These are phyloP conservation scores for Mantis religiosa DNA, from an alignment of 2,888 invertebrate genomes.

Conservation along the genomic window DNA sequence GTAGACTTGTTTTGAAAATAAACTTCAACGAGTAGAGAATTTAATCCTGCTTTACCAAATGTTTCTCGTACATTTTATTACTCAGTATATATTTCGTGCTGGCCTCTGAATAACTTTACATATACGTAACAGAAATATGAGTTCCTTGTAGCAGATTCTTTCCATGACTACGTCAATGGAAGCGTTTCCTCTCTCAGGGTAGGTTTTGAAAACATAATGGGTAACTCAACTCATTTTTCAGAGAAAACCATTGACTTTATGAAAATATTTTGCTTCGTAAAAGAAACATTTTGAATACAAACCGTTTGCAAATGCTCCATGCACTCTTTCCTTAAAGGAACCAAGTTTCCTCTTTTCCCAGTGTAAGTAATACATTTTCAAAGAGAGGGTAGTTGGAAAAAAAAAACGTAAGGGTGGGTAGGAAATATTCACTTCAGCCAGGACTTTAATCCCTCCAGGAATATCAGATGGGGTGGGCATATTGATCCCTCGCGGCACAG, in stretches of 20 bases:
- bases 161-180: too few species aligned
- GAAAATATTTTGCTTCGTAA: background rate
- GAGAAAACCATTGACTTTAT: background rate
- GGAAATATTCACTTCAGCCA: constrained; percentile 1
- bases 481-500: constrained; percentile 1
- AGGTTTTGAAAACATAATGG: too few species aligned
- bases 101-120: too few species aligned
- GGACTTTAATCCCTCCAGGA: constrained; percentile 8
- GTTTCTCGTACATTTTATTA: too few species aligned
- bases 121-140: too few species aligned
- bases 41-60: too few species aligned
- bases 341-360: background rate
- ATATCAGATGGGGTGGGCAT: constrained; percentile 1
- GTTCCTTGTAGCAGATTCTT: too few species aligned
- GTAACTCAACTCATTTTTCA: background rate
- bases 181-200: too few species aligned
- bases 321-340: background rate
- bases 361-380: background rate
- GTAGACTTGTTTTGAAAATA: too few species aligned
- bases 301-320: background rate
- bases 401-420: background rate
- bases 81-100: too few species aligned
- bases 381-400: background rate
- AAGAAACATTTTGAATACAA: background rate
- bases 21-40: too few species aligned